phyloP scores from a whole-genome alignment of 1,140 invertebrate genomes.

The Meloidogyne hapla region DNA sequence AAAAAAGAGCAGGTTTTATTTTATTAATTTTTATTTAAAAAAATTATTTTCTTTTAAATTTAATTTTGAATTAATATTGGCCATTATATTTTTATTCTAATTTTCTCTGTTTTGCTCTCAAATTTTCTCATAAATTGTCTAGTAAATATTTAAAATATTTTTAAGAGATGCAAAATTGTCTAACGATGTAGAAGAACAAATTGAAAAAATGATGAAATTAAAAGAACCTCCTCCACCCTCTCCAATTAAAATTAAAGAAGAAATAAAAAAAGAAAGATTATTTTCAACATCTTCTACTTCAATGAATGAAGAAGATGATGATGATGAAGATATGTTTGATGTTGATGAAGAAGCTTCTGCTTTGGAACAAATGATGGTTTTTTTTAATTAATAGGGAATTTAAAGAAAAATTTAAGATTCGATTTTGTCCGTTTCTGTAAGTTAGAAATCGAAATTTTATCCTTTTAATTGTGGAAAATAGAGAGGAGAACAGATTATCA shows the following conservation, averaged over 20 bases:
- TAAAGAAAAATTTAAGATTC: too few relatives aligned
- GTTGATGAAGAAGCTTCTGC: constrained; percentile 25
- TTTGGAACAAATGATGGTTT: constrained; percentile 29
- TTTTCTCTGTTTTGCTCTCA: too few relatives aligned
- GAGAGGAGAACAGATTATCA: too few relatives aligned
- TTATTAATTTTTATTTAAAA: not conserved
- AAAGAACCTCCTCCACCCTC: not conserved
- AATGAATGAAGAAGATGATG: constrained; percentile 14
- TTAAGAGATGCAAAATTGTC: constrained; percentile 14
- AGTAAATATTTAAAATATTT: constrained; percentile 9
- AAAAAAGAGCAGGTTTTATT: constrained; percentile 25
- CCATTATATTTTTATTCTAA: too few relatives aligned
- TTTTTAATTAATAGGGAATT: too few relatives aligned
- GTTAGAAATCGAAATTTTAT: too few relatives aligned
- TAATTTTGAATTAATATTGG: too few relatives aligned
- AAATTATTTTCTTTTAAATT: too few relatives aligned
- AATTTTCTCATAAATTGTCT: too few relatives aligned
- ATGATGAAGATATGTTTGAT: constrained; percentile 12
- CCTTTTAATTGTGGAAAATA: too few relatives aligned
- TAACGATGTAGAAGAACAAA: not conserved
- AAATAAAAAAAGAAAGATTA: constrained; percentile 14
- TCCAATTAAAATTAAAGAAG: constrained; percentile 5
- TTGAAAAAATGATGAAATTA: not conserved
- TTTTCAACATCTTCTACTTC: constrained; percentile 18
- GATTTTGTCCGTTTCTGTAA: too few relatives aligned